Evolutionary conservation across 2,888 invertebrate genomes (phyloP).

Genomic region (Conchocele bisecta): DNA sequence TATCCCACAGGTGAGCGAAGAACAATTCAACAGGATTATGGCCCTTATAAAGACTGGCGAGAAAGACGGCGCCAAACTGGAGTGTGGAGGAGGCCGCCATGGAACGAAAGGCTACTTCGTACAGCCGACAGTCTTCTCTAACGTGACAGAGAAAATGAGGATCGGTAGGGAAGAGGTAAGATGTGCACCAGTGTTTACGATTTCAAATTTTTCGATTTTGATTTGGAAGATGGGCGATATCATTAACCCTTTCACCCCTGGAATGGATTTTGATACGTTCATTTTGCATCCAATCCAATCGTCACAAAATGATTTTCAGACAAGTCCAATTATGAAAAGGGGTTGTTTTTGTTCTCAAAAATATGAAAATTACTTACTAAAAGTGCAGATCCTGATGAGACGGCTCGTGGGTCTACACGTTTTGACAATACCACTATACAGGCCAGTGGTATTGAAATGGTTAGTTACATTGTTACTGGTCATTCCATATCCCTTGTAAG

Average conservation of each 20-base stretch:
- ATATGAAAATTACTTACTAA: no score
- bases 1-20: constrained; percentile 68
- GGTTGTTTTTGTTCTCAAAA: no score
- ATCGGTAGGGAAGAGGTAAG: constrained; percentile 83
- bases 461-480: background rate
- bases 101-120: constrained; percentile 82
- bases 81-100: constrained; percentile 87
- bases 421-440: no score
- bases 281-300: no score
- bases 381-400: no score
- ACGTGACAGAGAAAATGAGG: constrained; percentile 82
- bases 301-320: no score
- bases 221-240: background rate
- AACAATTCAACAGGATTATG: constrained; percentile 89
- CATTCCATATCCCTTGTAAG: background rate
- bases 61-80: constrained; percentile 90
- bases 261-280: no score
- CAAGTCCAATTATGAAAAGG: no score
- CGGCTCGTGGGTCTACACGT: no score
- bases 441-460: no score
- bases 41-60: constrained; percentile 90
- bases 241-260: no score
- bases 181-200: background rate
- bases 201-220: background rate
- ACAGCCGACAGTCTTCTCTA: constrained; percentile 83